phyloP scores from a whole-genome alignment of 30 jellyfish, hydroid and myxozoan genomes.

The Chrysaora quinquecirrha region DNA sequence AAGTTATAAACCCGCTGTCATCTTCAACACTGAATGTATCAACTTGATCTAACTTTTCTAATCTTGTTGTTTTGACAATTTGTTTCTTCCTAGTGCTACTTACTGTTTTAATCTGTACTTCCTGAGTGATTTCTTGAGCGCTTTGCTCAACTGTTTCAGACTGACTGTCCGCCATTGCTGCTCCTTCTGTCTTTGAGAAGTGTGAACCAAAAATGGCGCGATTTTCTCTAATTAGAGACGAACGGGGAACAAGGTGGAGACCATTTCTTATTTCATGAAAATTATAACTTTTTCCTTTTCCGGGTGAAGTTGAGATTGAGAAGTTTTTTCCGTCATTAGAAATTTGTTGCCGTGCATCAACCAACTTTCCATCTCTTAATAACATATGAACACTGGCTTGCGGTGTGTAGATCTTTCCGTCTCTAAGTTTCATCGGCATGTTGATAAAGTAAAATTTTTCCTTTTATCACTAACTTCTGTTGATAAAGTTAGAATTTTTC shows the following conservation, averaged over 20 bases:
- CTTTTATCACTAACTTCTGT: too few relatives aligned
- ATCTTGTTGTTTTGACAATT: too few relatives aligned
- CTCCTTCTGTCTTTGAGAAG: not conserved
- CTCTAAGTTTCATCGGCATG: conserved; percentile 85
- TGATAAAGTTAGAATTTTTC: too few relatives aligned
- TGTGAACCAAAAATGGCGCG: not conserved
- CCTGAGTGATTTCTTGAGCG: not conserved
- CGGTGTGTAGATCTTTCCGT: conserved; percentile 73
- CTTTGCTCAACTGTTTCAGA: not conserved
- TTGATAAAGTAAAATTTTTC: too few relatives aligned
- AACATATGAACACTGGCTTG: conserved; percentile 57
- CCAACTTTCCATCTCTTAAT: conserved; percentile 81
- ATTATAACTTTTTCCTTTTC: not conserved
- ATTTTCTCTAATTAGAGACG: not conserved
- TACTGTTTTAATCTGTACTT: not conserved
- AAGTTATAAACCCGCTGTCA: not conserved
- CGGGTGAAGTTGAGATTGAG: not conserved
- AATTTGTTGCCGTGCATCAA: conserved; percentile 46
- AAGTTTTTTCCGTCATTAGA: not conserved
- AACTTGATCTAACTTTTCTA: not conserved
- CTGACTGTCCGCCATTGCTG: not conserved
- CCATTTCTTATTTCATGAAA: too few relatives aligned
- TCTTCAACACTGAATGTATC: not conserved
- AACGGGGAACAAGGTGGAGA: not conserved
- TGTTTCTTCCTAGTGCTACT: not conserved